phyloP scores from a whole-genome alignment of 2,888 invertebrate genomes.

The Glomeris marginata region DNA sequence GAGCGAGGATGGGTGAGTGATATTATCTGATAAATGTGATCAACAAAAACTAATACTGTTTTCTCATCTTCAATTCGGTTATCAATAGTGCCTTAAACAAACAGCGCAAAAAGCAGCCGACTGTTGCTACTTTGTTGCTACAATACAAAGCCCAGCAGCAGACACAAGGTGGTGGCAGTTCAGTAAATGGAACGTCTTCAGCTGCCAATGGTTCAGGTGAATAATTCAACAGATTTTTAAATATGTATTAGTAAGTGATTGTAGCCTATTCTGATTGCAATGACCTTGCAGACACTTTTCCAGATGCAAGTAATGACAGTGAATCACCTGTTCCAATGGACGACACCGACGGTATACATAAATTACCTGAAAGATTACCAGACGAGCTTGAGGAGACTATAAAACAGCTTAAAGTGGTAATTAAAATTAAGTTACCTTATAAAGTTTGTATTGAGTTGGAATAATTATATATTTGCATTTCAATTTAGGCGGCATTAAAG shows the following conservation, averaged over 20 bases:
- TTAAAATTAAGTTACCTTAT: neutral
- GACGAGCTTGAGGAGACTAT: slow-evolving; percentile 34
- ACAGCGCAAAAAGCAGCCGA: slow-evolving; percentile 23
- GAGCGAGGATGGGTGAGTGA: slow-evolving; percentile 6
- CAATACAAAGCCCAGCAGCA: slow-evolving; percentile 21
- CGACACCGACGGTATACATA: slow-evolving; percentile 19
- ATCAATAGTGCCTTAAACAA: slow-evolving; percentile 18
- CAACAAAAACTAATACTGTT: neutral
- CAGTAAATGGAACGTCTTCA: neutral
- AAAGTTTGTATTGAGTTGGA: neutral
- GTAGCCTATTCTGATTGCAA: neutral
- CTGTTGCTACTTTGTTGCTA: slow-evolving; percentile 25
- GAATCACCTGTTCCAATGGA: slow-evolving; percentile 12
- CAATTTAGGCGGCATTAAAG: slow-evolving; percentile 25
- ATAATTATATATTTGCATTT: slow-evolving; percentile 1
- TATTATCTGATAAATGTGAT: neutral
- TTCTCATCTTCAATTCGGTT: no score
- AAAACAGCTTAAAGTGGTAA: slow-evolving; percentile 32
- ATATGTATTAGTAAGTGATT: no score
- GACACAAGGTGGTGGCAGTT: slow-evolving; percentile 3
- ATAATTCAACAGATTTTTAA: neutral
- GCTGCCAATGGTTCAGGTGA: neutral
- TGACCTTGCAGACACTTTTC: neutral
- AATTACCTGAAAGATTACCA: slow-evolving; percentile 35
- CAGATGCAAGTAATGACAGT: slow-evolving; percentile 17